Conservation (phyloP, 1,140 invertebrate species). For the Bombus confusus region DNA sequence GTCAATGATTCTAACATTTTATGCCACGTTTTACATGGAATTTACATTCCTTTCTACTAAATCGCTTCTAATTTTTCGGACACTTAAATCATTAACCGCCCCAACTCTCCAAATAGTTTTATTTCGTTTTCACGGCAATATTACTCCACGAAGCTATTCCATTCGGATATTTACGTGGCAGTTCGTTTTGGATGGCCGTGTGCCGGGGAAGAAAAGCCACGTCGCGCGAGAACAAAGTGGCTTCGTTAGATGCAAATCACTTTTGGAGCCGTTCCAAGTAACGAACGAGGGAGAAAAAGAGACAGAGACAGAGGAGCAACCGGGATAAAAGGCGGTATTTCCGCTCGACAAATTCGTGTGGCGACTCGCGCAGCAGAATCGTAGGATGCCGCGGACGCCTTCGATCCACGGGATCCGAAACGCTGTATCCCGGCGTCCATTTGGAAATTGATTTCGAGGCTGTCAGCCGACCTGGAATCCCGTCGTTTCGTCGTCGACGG, state of each 20-base stretch:
- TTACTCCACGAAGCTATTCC: too few species aligned
- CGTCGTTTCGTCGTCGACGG: constrained; percentile 19
- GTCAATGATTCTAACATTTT: too few species aligned
- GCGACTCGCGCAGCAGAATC: neutral
- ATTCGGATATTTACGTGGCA: neutral
- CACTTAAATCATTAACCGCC: too few species aligned
- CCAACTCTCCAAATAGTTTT: neutral
- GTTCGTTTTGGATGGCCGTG: neutral
- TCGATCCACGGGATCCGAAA: constrained; percentile 3
- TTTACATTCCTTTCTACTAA: too few species aligned
- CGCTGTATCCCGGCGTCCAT: neutral
- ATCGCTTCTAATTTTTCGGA: too few species aligned
- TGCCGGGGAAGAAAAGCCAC: constrained; percentile 8
- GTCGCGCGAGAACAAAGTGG: constrained; percentile 33
- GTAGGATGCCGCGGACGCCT: constrained; percentile 22
- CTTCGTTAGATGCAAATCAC: constrained; percentile 41
- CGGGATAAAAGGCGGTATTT: constrained; percentile 24
- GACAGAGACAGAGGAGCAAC: neutral
- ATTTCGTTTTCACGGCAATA: neutral
- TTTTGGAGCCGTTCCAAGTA: constrained; percentile 24
- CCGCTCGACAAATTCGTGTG: constrained; percentile 25
- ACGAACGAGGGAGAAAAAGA: neutral
- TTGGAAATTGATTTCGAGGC: constrained; percentile 24
- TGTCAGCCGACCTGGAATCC: constrained; percentile 5
- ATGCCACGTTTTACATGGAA: too few species aligned